phyloP scores from a whole-genome alignment of 2,888 invertebrate genomes.

The Dryococelus australis region DNA sequence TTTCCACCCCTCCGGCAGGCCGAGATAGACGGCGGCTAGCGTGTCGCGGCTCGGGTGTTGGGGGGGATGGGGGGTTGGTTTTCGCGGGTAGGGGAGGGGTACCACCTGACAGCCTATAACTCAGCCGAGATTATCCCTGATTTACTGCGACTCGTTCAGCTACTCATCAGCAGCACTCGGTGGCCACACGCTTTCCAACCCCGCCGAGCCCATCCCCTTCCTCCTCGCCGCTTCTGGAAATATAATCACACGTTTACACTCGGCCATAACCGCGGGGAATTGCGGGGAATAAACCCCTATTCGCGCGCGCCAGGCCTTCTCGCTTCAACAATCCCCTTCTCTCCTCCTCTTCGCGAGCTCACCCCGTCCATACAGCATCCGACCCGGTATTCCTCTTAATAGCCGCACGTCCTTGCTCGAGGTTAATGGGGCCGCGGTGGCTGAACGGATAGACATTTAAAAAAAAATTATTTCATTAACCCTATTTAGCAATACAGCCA shows the following conservation, averaged over 20 bases:
- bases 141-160: slow-evolving; percentile 38
- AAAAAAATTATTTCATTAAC: no score
- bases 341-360: background rate
- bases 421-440: no score
- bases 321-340: background rate
- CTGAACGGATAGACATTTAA: no score
- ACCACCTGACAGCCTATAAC: slow-evolving; percentile 12
- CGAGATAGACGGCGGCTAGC: background rate
- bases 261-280: background rate
- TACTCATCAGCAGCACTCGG: slow-evolving; percentile 36
- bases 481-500: no score
- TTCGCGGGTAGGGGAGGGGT: background rate
- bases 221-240: background rate
- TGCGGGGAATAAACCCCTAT: background rate
- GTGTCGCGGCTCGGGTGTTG: background rate
- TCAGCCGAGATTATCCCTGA: slow-evolving; percentile 34
- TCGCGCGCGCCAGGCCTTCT: background rate
- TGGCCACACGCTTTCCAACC: background rate
- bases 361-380: background rate
- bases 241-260: background rate
- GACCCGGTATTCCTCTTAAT: background rate
- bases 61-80: background rate
- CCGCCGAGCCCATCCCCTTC: background rate
- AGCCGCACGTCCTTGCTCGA: background rate
- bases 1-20: background rate